Evolutionary conservation across 2,797 vertebrate genomes (phyloP).

Genomic region (Enteromius unitaeniatus): DNA sequence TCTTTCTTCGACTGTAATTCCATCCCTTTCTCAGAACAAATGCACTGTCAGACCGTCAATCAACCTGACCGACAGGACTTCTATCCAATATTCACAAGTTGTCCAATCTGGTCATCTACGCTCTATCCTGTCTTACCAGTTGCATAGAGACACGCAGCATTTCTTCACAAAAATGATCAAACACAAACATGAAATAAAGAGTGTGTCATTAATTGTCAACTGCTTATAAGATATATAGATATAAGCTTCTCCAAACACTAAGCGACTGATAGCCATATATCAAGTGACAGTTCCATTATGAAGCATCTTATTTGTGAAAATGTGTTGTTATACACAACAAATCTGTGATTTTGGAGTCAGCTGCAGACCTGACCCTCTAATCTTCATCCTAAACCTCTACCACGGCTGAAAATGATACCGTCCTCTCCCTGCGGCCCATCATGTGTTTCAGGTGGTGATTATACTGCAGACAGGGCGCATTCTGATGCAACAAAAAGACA

Average conservation of each 20-base stretch:
- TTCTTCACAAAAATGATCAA: slow-evolving; percentile 38
- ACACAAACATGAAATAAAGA: slow-evolving; percentile 13
- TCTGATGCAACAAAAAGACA: slow-evolving; percentile 47
- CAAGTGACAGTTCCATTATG: slow-evolving; percentile 31
- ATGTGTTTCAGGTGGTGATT: slow-evolving; percentile 58
- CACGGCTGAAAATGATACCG: slow-evolving; percentile 47
- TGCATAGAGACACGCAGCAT: slow-evolving; percentile 47
- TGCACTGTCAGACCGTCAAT: slow-evolving; percentile 77
- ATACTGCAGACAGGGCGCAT: slow-evolving; percentile 51
- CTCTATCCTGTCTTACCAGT: slow-evolving; percentile 68
- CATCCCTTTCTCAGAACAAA: slow-evolving; percentile 76
- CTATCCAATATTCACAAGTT: slow-evolving; percentile 85
- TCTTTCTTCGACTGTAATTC: slow-evolving; percentile 76
- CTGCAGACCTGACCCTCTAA: slow-evolving; percentile 24
- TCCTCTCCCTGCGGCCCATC: slow-evolving; percentile 38
- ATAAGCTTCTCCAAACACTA: slow-evolving; percentile 13
- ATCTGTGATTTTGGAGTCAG: slow-evolving; percentile 17
- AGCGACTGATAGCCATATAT: background rate
- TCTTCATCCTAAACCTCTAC: slow-evolving; percentile 26
- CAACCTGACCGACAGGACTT: slow-evolving; percentile 77
- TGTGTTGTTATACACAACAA: slow-evolving; percentile 1
- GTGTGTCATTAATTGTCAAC: slow-evolving; percentile 15
- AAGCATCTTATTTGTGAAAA: slow-evolving; percentile 17
- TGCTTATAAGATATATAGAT: slow-evolving; percentile 16
- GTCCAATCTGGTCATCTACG: slow-evolving; percentile 77